phyloP scores from a whole-genome alignment of 2,888 invertebrate genomes.

The Trachelus stipa region DNA sequence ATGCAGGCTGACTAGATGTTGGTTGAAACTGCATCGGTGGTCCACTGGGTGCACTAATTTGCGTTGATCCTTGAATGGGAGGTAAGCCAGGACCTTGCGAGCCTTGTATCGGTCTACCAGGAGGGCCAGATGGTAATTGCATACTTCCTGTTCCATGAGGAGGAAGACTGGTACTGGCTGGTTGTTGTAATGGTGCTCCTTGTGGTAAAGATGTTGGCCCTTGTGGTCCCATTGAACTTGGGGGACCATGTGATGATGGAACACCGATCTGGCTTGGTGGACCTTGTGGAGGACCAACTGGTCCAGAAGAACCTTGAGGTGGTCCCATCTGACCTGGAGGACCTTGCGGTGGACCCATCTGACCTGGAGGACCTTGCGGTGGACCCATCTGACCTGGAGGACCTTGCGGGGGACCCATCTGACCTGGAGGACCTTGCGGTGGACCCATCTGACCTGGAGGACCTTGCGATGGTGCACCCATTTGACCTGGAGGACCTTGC shows the following conservation, averaged over 20 bases:
- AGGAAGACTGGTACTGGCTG: slow-evolving; percentile 32
- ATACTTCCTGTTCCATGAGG: slow-evolving; percentile 34
- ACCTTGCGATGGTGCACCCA: slow-evolving; percentile 19
- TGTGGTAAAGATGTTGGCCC: slow-evolving; percentile 28
- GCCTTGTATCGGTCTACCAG: slow-evolving; percentile 26
- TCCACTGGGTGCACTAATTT: slow-evolving; percentile 34
- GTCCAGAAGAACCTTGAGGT: slow-evolving; percentile 29
- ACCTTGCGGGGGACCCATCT: slow-evolving; percentile 26
- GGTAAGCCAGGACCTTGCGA: slow-evolving; percentile 27
- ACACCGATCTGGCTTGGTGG: slow-evolving; percentile 16
- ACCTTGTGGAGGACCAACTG: slow-evolving; percentile 17
- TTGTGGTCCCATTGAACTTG: slow-evolving; percentile 31
- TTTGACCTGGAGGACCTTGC: slow-evolving; percentile 27
- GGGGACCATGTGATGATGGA: slow-evolving; percentile 26
- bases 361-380: slow-evolving; percentile 55
- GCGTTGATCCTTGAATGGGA: slow-evolving; percentile 38
- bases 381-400: slow-evolving; percentile 39
- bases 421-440: slow-evolving; percentile 30
- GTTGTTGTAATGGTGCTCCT: slow-evolving; percentile 33
- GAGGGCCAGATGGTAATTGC: slow-evolving; percentile 31
- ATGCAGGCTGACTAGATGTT: slow-evolving; percentile 25
- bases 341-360: slow-evolving; percentile 42
- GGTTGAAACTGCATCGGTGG: slow-evolving; percentile 42
- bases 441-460: slow-evolving; percentile 16
- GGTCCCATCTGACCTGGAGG: slow-evolving; percentile 38